Evolutionary conservation across 2,888 invertebrate genomes (phyloP), one percentile per base, ranked within the genome.

Genomic region (Melangyna quadrimaculata): DNA sequence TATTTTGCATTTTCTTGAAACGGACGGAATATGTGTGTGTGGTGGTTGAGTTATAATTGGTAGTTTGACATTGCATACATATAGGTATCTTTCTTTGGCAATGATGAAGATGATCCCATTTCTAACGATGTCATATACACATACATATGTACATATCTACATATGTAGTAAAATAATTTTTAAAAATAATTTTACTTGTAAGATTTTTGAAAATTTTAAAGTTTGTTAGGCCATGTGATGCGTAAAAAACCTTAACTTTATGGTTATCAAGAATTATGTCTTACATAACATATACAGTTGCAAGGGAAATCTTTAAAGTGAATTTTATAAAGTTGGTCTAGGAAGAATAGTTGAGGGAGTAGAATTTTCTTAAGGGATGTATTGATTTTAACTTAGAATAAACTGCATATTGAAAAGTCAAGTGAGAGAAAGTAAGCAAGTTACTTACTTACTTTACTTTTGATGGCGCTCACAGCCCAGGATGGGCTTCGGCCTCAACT

Each of bases 11-110:
- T n/a, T 63, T 14, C 37, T 24, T 10, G 12, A n/a, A 65, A 19
- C 7, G n/a, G n/a, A n/a, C 5, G 7, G 32, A n/a, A 14, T 59
- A 27, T 17, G 32, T 35, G 5, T 67, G 51, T 65, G 63, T 59
- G 22, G 2, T 17, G 22, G 2, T 17, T 48, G 63, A 70, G 55
- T 73, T 74, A 69, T 83, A 83, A 83, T 83, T 83, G 82, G 82
- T 78, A 61, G 73, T 61, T 70, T 78, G 82, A 73, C 29, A 73
- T 78, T 73, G 72, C 77, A 77, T 61, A 59, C 57, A 17, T 1
- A 51, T n/a, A 17, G 19, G 19, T 12, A 0, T 55, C 32, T 57
- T 72, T 65, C 59, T 32, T 59, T 37, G 22, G 63, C 32, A 51
- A 63, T 63, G 43, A 40, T 27, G 27, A 10, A n/a, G n/a, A n/a